phyloP scores from a whole-genome alignment of 1,140 invertebrate genomes.

The Drosophila pseudoobscura region DNA sequence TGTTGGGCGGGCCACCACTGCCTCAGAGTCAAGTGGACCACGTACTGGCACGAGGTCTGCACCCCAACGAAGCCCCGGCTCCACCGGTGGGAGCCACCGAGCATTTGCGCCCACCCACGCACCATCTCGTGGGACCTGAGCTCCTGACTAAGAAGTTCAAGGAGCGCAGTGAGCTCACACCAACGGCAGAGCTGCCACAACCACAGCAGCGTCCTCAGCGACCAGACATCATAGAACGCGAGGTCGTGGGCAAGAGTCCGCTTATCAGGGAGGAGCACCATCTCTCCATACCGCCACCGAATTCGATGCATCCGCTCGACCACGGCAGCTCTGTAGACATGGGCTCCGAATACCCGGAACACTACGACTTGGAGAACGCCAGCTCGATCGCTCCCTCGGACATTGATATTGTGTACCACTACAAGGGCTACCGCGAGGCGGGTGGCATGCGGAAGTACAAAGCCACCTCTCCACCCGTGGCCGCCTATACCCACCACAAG shows the following conservation, averaged over 20 bases:
- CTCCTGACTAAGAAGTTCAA: constrained; percentile 94
- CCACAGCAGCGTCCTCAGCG: constrained; percentile 88
- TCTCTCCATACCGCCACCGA: constrained; percentile 87
- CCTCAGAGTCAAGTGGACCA: constrained; percentile 85
- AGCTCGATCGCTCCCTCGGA: constrained; percentile 98
- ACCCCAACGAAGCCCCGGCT: constrained; percentile 57
- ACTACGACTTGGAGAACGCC: constrained; percentile 98
- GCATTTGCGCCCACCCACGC: constrained; percentile 40
- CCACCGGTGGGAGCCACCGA: constrained; percentile 18
- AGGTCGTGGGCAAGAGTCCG: constrained; percentile 92
- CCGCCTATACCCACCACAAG: constrained; percentile 90
- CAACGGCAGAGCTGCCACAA: constrained; percentile 85
- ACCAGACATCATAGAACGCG: constrained; percentile 96
- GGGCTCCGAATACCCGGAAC: constrained; percentile 94
- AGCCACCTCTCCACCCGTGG: constrained; percentile 89
- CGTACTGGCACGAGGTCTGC: constrained; percentile 84
- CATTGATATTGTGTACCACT: constrained; percentile 98
- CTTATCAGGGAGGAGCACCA: constrained; percentile 90
- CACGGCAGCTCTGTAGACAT: constrained; percentile 87
- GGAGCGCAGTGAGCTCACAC: constrained; percentile 88
- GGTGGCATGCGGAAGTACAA: constrained; percentile 93
- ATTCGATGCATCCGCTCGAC: constrained; percentile 87
- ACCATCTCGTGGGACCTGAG: constrained; percentile 90
- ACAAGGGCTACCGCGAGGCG: constrained; percentile 94
- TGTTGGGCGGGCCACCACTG: constrained; percentile 84